Evolutionary conservation across 2,797 vertebrate species (phyloP).

Genomic region (Mus minutoides): DNA sequence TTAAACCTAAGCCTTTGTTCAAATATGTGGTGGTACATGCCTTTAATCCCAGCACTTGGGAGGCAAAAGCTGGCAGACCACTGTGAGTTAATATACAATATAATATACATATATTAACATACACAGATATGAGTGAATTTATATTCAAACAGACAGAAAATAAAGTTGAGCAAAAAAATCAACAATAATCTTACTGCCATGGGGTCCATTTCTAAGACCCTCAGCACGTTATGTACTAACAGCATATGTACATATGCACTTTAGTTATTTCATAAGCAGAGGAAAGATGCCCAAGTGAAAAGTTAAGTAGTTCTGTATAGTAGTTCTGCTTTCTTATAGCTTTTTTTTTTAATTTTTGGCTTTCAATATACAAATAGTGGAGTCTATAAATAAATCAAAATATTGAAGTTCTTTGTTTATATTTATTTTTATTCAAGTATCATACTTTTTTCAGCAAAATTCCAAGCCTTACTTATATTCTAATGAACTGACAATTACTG

Average conservation of each 20-base stretch:
- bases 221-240: background rate
- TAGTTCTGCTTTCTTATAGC: background rate
- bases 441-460: slow-evolving; percentile 46
- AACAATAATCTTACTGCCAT: background rate
- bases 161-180: slow-evolving; percentile 42
- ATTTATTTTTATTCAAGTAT: slow-evolving; percentile 57
- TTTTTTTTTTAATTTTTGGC: background rate
- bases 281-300: slow-evolving; percentile 23
- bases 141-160: slow-evolving; percentile 48
- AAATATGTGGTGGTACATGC: background rate
- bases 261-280: slow-evolving; percentile 38
- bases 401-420: slow-evolving; percentile 45
- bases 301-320: slow-evolving; percentile 36
- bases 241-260: background rate
- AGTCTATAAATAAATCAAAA: slow-evolving; percentile 50
- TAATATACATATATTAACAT: background rate
- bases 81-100: background rate
- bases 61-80: background rate
- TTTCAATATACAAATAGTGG: slow-evolving; percentile 10
- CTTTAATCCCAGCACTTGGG: background rate
- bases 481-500: slow-evolving; percentile 56
- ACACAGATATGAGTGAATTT: slow-evolving; percentile 19
- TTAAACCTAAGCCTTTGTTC: background rate
- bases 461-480: slow-evolving; percentile 30
- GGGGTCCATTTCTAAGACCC: slow-evolving; percentile 29